phyloP scores from a whole-genome alignment of 37 sponge, comb jelly and placozoan genomes.

The Mnemiopsis leidyi region DNA sequence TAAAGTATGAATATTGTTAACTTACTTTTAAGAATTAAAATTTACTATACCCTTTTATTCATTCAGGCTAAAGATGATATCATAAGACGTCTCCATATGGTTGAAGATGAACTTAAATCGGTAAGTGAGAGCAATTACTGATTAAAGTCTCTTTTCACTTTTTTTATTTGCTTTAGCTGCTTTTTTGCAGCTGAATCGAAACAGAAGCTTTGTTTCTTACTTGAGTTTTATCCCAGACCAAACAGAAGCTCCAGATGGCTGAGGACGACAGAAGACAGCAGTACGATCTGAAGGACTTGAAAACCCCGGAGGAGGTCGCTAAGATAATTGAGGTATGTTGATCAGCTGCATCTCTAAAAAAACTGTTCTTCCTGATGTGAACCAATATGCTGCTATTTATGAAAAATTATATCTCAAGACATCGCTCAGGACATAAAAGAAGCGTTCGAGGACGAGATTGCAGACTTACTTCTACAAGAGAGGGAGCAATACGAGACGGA shows the following conservation, averaged over 20 bases:
- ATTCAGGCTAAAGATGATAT: conserved; percentile 52
- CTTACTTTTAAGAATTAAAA: too few relatives aligned
- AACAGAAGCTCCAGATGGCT: not conserved
- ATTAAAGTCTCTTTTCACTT: too few relatives aligned
- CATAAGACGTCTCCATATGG: conserved; percentile 7
- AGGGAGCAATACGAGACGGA: conserved; percentile 12
- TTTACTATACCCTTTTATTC: too few relatives aligned
- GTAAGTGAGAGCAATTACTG: not conserved
- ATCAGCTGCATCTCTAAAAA: too few relatives aligned
- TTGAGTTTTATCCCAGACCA: not conserved
- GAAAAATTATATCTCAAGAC: too few relatives aligned
- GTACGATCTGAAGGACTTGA: not conserved
- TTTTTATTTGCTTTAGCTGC: too few relatives aligned
- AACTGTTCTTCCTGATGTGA: too few relatives aligned
- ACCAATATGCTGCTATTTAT: too few relatives aligned
- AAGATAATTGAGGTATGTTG: conserved; percentile 47
- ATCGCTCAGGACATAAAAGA: conserved; percentile 64
- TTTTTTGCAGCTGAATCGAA: too few relatives aligned
- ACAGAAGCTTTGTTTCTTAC: too few relatives aligned
- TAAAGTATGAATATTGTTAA: too few relatives aligned
- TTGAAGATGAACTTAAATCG: conserved; percentile 32
- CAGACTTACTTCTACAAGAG: conserved; percentile 31
- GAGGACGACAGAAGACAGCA: conserved; percentile 12
- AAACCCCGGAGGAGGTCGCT: conserved; percentile 55
- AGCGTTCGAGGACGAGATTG: conserved; percentile 63